Conservation (phyloP, 2,797 vertebrate species). For the Danio choprae region DNA sequence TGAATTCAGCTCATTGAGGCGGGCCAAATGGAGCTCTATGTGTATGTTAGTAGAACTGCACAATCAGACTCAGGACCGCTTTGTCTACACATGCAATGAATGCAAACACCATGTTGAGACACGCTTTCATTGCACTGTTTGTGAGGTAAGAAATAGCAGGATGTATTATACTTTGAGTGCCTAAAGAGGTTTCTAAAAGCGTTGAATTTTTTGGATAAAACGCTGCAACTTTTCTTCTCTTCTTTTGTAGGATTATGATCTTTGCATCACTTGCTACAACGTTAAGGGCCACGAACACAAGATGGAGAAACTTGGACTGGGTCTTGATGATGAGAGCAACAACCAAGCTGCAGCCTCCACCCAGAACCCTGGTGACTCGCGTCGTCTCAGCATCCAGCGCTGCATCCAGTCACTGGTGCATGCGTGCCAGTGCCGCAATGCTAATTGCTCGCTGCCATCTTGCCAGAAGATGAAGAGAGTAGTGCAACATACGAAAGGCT, state of each 20-base stretch:
- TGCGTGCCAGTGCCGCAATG: constrained; percentile 97
- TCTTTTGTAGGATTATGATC: constrained; percentile 89
- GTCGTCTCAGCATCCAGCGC: constrained; percentile 96
- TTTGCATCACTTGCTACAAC: constrained; percentile 98
- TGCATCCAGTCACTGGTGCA: constrained; percentile 98
- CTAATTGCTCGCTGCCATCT: constrained; percentile 96
- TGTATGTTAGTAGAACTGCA: constrained; percentile 98
- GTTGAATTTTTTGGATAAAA: not conserved
- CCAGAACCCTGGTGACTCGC: constrained; percentile 95
- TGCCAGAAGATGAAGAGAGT: constrained; percentile 99
- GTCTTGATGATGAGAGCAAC: constrained; percentile 94
- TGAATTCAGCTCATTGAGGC: constrained; percentile 94
- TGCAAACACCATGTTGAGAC: constrained; percentile 99
- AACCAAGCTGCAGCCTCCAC: constrained; percentile 89
- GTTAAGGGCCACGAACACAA: constrained; percentile 97
- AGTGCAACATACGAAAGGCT: constrained; percentile 97
- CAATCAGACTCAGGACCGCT: constrained; percentile 97
- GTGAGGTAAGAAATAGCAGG: constrained; percentile 83
- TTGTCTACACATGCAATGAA: constrained; percentile 98
- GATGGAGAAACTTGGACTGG: constrained; percentile 97
- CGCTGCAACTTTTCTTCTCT: not conserved
- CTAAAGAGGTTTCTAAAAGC: not conserved
- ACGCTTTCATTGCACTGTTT: constrained; percentile 97
- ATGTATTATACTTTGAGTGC: not conserved
- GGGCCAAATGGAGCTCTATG: constrained; percentile 97